Evolutionary conservation across 1,140 invertebrate species (phyloP).

Genomic region (Meloidogyne exigua): DNA sequence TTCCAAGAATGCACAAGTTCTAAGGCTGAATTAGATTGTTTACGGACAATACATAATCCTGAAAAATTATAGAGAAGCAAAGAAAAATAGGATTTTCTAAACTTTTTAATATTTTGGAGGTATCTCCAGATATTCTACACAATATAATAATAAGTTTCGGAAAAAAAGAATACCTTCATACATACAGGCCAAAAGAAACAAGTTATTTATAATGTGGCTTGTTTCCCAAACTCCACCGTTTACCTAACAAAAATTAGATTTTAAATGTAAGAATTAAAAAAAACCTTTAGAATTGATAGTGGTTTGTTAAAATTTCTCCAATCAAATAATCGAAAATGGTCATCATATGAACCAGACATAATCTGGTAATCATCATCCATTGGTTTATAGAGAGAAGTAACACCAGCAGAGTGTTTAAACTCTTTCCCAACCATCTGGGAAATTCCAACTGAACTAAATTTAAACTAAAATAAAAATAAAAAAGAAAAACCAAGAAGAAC

Average conservation of each 20-base stretch:
- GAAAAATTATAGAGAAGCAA: not conserved
- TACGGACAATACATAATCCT: not conserved
- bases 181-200: not conserved
- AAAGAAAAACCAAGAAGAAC: not conserved
- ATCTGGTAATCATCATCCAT: not conserved
- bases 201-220: not conserved
- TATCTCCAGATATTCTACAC: too few relatives aligned
- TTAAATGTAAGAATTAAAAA: too few relatives aligned
- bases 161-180: not conserved
- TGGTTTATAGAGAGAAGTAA: slow-evolving; percentile 1
- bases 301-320: not conserved
- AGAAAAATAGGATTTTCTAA: too few relatives aligned
- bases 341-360: slow-evolving; percentile 1
- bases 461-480: not conserved
- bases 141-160: too few relatives aligned
- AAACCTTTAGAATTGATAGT: not conserved
- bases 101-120: too few relatives aligned
- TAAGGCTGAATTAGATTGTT: not conserved
- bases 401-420: not conserved
- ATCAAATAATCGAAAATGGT: not conserved
- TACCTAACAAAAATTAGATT: not conserved
- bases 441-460: not conserved
- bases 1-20: not conserved
- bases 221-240: not conserved
- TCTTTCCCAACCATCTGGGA: not conserved